Evolutionary conservation across 2,113 vertebrate genomes (phyloP).

Genomic region (Athene cunicularia): DNA sequence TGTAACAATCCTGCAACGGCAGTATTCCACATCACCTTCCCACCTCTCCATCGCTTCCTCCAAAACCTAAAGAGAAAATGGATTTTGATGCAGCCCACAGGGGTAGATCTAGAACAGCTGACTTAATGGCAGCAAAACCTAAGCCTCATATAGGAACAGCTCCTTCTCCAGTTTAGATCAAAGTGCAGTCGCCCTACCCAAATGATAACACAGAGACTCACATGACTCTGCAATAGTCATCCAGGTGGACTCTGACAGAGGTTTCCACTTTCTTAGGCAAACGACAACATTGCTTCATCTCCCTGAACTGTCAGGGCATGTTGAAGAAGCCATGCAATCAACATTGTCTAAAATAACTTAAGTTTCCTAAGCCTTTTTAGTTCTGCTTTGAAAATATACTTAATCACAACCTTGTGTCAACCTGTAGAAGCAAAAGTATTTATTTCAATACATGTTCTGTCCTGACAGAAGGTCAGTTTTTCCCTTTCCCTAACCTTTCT

Average conservation of each 20-base stretch:
- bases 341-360: neutral
- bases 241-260: neutral
- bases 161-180: neutral
- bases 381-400: neutral
- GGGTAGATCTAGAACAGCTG: neutral
- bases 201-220: neutral
- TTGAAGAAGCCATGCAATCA: neutral
- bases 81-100: neutral
- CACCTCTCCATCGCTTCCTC: neutral
- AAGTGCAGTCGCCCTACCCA: neutral
- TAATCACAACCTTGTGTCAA: neutral
- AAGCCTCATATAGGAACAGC: rapidly evolving
- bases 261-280: neutral
- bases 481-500: neutral
- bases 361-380: no score
- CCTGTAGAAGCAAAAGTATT: neutral
- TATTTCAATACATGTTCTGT: neutral
- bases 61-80: neutral
- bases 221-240: rapidly evolving
- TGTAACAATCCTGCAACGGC: neutral
- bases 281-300: neutral
- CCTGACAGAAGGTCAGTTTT: neutral
- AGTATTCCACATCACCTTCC: neutral
- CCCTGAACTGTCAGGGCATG: neutral
- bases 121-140: neutral